Evolutionary conservation across 1,140 invertebrate species (phyloP), one percentile per base, ranked within the genome.

Genomic region (Dendrolimus kikuchii): DNA sequence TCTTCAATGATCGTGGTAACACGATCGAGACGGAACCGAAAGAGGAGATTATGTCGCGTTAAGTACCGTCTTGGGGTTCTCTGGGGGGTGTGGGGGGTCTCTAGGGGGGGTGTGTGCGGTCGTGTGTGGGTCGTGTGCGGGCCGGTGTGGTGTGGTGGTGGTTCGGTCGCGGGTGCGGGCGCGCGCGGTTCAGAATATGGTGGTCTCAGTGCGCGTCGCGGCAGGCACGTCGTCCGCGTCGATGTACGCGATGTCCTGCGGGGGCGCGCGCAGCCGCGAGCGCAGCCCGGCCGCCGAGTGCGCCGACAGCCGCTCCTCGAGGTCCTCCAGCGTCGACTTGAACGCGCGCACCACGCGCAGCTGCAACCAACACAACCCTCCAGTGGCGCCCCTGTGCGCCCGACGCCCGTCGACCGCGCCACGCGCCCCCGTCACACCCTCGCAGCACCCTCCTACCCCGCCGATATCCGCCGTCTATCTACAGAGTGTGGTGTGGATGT

Each of bases 311-410:
- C 96, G 94, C 90, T 99, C 98, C 91, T 99, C 98, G 90, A 99
- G 92, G 90, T 99, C 98, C 93, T 99, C 98, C 91, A 99, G 91
- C 83, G 95, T 99, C 80, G 97, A 99, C 91, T 97, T 98, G 96
- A 99, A 99, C 86, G 98, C 98, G 91, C 98, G 95, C 90, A 99
- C 98, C 90, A 99, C 98, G 90, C 98, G 96, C 91, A 99, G 95
- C 98, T 99, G 96, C 91, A 96, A 96, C 93, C 91, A 91, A 91
- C 92, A 79, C 68, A 68, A 65, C 59, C 44, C 55, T 50, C 58
- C 58, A 42, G 55, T 37, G 41, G 50, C 41, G n/a, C 55, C 51
- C 59, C 66, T 47, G 8, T 44, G 59, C 62, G 49, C 59, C 57
- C 64, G 52, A 45, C 54, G 47, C 57, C 46, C 23, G 23, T 2